phyloP scores from a whole-genome alignment of 2,113 vertebrate species.

The Gopherus flavomarginatus region DNA sequence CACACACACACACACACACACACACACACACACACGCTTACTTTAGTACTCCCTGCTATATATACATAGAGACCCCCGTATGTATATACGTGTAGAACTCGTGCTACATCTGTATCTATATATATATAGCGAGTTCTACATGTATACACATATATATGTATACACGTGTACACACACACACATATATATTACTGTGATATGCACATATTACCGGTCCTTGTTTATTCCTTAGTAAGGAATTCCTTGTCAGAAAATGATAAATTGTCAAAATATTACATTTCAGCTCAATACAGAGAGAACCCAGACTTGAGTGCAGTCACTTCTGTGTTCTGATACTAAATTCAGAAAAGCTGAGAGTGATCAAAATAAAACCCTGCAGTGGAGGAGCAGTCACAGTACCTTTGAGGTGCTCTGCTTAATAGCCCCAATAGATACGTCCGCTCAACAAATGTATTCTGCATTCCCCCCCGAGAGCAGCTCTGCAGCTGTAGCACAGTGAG shows the following conservation, averaged over 20 bases:
- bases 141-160: too few relatives aligned
- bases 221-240: not conserved
- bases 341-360: not conserved
- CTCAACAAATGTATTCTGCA: not conserved
- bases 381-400: too few relatives aligned
- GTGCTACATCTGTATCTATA: not conserved
- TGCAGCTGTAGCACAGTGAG: not conserved
- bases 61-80: not conserved
- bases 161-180: too few relatives aligned
- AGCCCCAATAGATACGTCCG: not conserved
- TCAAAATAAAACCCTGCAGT: not conserved
- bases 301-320: not conserved
- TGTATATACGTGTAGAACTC: too few relatives aligned
- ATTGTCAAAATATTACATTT: not conserved
- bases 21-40: rapidly evolving
- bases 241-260: not conserved
- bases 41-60: not conserved
- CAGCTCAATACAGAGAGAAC: not conserved
- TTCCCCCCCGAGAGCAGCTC: not conserved
- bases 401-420: not conserved
- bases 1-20: rapidly evolving
- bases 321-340: not conserved
- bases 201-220: not conserved
- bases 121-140: not conserved
- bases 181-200: not conserved